Evolutionary conservation across 2,113 vertebrate species (phyloP).

Genomic region (Psettodes erumei): DNA sequence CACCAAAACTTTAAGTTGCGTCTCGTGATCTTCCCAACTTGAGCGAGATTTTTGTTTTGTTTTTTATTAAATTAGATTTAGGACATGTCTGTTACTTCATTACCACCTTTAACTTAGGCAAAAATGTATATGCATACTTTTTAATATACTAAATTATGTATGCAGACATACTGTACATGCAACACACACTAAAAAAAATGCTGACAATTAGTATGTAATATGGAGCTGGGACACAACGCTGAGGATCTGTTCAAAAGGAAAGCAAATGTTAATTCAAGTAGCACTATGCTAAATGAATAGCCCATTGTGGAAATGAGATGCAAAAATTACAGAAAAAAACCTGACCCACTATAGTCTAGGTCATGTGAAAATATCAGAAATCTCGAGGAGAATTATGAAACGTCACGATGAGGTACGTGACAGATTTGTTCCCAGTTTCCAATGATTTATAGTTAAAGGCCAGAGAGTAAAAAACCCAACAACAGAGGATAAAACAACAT

Average conservation of each 20-base stretch:
- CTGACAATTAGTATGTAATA: background rate
- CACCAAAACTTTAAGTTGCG: too few species aligned
- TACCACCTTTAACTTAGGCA: too few species aligned
- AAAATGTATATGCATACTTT: too few species aligned
- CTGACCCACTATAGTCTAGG: background rate
- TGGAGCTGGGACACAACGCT: background rate
- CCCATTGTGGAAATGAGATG: too few species aligned
- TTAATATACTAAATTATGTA: background rate
- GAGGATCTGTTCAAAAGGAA: background rate
- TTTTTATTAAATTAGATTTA: background rate
- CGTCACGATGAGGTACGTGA: background rate
- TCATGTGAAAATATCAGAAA: background rate
- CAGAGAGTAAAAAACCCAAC: background rate
- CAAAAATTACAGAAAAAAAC: background rate
- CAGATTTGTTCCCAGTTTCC: background rate
- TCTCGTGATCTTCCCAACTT: background rate
- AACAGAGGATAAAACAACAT: background rate
- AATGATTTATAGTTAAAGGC: background rate
- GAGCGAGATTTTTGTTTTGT: too few species aligned
- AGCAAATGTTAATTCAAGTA: background rate
- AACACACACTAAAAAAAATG: background rate
- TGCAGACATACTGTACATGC: background rate
- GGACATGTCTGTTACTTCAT: too few species aligned
- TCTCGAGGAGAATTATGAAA: background rate
- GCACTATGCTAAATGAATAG: background rate